Conservation (phyloP, 2,113 vertebrate species). For the Litocranius walleri region DNA sequence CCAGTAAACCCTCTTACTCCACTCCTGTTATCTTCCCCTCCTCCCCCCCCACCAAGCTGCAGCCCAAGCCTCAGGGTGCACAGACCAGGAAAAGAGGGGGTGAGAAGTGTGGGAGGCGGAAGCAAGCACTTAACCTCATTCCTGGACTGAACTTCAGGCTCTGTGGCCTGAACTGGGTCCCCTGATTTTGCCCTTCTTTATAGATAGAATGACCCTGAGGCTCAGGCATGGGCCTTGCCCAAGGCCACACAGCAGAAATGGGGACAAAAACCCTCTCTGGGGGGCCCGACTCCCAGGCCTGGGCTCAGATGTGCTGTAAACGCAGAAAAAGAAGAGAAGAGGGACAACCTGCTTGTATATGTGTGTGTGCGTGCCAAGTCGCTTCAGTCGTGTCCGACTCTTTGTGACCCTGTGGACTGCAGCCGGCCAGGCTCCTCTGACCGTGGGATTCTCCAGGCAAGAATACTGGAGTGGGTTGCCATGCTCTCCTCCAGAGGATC, state of each 20-base stretch:
- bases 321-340: not conserved
- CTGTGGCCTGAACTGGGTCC: not conserved
- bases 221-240: not conserved
- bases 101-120: not conserved
- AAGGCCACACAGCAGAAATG: not conserved
- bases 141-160: not conserved
- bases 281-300: no score
- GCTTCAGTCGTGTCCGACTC: accelerated
- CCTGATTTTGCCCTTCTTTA: not conserved
- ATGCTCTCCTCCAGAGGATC: not conserved
- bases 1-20: not conserved
- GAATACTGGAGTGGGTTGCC: not conserved
- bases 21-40: accelerated
- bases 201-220: not conserved
- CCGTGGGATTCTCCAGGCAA: not conserved
- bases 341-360: not conserved
- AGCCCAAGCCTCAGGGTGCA: not conserved
- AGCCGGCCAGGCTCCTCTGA: not conserved
- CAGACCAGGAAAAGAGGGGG: not conserved
- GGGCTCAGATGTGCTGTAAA: not conserved
- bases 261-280: not conserved
- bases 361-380: not conserved
- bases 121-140: not conserved
- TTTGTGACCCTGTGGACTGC: not conserved
- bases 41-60: not conserved